These are phyloP conservation scores for Hermaeophaga mercurialis DNA, from an alignment of 2,888 invertebrate genomes.

Conservation along the genomic window DNA sequence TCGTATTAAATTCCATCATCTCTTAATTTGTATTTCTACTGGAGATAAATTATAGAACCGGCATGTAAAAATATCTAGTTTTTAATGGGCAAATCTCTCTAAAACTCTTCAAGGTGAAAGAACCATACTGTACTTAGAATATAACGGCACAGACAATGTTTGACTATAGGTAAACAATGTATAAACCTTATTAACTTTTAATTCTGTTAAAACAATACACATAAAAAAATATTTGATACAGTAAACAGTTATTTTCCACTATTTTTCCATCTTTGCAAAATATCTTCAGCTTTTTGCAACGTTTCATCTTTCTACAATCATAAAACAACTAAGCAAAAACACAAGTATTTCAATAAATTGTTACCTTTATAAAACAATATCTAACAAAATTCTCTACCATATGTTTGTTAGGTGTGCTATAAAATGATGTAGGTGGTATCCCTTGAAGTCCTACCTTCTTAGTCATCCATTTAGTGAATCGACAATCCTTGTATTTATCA, in stretches of 20 bases:
- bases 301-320: conserved; percentile 74
- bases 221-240: too few species aligned
- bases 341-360: background rate
- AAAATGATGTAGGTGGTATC: conserved; percentile 95
- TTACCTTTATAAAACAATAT: conserved; percentile 93
- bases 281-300: conserved; percentile 67
- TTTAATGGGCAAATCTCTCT: too few species aligned
- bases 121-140: too few species aligned
- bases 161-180: too few species aligned
- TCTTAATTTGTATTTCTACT: too few species aligned
- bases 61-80: too few species aligned
- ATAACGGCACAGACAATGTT: too few species aligned
- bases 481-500: conserved; percentile 82
- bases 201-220: too few species aligned
- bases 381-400: conserved; percentile 86
- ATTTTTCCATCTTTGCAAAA: conserved; percentile 66
- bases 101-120: too few species aligned
- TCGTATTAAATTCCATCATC: too few species aligned
- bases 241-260: conserved; percentile 28
- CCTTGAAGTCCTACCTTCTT: conserved; percentile 90
- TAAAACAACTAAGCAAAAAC: conserved; percentile 26
- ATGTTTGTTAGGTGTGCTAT: conserved; percentile 76
- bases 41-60: too few species aligned
- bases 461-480: conserved; percentile 95
- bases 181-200: too few species aligned